Evolutionary conservation across 1,140 invertebrate species (phyloP), one percentile per base, ranked within the genome.

Genomic region (Hermatobates lingyangjiaoensis): DNA sequence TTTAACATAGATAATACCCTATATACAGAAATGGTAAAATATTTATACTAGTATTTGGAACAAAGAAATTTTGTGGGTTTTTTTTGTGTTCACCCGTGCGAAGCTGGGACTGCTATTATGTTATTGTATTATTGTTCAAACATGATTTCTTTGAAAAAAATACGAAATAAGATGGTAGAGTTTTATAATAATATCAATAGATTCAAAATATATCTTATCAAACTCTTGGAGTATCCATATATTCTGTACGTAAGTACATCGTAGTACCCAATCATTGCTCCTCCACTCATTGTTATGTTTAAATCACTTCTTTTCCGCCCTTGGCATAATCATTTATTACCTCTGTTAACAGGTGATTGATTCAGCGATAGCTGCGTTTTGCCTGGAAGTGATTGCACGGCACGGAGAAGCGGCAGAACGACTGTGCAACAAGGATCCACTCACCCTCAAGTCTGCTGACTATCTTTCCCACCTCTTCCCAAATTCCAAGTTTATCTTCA

Each of bases 371-470:
- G 87, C 90, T 1, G 81, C 93, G 18, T 98, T 98, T 68, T 95
- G 94, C 60, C 69, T 98, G 51, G 91, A 97, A 71, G 83, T 97
- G 59, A 94, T 97, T 59, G 89, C 87, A 42, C 80, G 84, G 56
- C 93, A 98, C 69, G 95, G 94, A 25, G 87, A 93, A 59, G 83
- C 90, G 14, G 92, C 95, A 49, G 75, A 84, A 27, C 73, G 84
- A 47, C 74, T 96, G 48, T 98, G 95, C 71, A 98, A 98, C 73
- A 99, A 99, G 69, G 95, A 99, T 73, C 95, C 95, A 18, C 79
- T 97, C 50, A 92, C 91, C 18, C 74, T 98, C 39, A 96, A 97
- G 71, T 93, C 93, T 69, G 87, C 93, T 59, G 82, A 84, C 50
- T 82, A 80, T 57, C 64, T 81, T 30, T 65, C 70, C 12, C 62